Evolutionary conservation across 37 sponge, comb jelly and placozoan genomes (phyloP).

Genomic region (Eunapius fragilis): DNA sequence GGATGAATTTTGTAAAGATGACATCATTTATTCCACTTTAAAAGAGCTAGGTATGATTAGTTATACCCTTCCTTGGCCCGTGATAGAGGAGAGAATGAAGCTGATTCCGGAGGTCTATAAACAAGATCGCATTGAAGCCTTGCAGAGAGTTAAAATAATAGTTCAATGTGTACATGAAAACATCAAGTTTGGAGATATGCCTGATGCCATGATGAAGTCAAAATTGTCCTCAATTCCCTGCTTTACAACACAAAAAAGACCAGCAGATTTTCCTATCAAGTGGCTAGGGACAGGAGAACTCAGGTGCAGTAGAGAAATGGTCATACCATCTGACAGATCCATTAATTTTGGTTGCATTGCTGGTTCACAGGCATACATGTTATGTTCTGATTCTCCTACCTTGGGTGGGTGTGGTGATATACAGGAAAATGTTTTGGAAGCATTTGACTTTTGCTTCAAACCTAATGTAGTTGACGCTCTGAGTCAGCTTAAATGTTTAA

Average conservation of each 20-base stretch:
- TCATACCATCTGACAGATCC: neutral
- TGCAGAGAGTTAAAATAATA: slow-evolving; percentile 19
- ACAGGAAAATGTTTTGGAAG: neutral
- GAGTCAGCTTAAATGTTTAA: slow-evolving; percentile 22
- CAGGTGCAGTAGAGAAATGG: neutral
- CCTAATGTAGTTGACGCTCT: slow-evolving; percentile 27
- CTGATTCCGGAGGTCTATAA: slow-evolving; percentile 7
- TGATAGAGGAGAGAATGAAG: slow-evolving; percentile 26
- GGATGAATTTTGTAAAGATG: neutral
- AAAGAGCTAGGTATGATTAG: slow-evolving; percentile 33
- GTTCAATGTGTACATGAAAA: slow-evolving; percentile 1
- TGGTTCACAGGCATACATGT: slow-evolving; percentile 32
- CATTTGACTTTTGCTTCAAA: neutral
- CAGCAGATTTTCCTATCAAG: neutral
- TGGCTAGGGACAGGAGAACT: neutral
- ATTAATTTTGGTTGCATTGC: neutral
- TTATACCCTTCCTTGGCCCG: slow-evolving; percentile 16
- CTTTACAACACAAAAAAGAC: neutral
- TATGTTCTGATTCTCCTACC: neutral
- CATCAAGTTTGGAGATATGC: neutral
- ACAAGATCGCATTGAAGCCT: neutral
- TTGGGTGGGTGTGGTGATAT: slow-evolving; percentile 31
- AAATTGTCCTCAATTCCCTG: neutral
- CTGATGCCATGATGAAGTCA: neutral
- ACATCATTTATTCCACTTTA: neutral